Base-by-base conservation (phyloP, 1,140 invertebrate genomes). In the Notospermus geniculatus region DNA sequence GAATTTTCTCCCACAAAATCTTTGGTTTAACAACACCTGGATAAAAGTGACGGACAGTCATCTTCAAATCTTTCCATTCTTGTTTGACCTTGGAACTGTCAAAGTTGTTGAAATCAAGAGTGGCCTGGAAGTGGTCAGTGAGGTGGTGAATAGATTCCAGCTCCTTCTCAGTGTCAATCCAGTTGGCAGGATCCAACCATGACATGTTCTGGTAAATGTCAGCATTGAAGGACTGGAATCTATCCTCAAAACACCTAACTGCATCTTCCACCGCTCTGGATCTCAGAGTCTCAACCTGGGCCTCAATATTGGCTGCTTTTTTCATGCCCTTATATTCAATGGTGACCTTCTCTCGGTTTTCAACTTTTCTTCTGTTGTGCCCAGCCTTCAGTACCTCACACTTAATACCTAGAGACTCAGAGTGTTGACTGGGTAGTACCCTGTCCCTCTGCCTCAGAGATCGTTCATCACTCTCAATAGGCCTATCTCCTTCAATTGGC, bases 151-250 rank as follows among this genome's bases (percentile, higher is more conserved):
- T 50, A 5, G 46, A 50, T n/a, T 9, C n/a, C 9, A 50, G 46
- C n/a, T 50, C 46, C n/a, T 19, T 23, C 5, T 4, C n/a, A 27
- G 46, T 23, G n/a, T 50, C n/a, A 36, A 36, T 15, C 32, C 32
- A 36, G 46, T 50, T 50, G 25, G 46, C 46, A 5, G 46, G 46
- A n/a, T 50, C 46, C n/a, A 50, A 23, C 46, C 46, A 50, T 4
- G 4, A 5, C 46, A 50, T 50, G 25, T 50, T 19, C 5, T n/a
- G n/a, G 25, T 7, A 50, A 4, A 50, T 9, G 4, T 50, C 46
- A 4, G 5, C 4, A 7, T 19, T 9, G n/a, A 50, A 50, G n/a
- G 46, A 50, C 19, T 27, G n/a, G n/a, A 50, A 50, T 27, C 46
- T 5, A 4, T 19, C 25, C n/a, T 50, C 5, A 5, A 50, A 23